These are phyloP conservation scores for Eulacestoma nigropectus DNA, from an alignment of 2,113 vertebrate species.

Conservation along the genomic window DNA sequence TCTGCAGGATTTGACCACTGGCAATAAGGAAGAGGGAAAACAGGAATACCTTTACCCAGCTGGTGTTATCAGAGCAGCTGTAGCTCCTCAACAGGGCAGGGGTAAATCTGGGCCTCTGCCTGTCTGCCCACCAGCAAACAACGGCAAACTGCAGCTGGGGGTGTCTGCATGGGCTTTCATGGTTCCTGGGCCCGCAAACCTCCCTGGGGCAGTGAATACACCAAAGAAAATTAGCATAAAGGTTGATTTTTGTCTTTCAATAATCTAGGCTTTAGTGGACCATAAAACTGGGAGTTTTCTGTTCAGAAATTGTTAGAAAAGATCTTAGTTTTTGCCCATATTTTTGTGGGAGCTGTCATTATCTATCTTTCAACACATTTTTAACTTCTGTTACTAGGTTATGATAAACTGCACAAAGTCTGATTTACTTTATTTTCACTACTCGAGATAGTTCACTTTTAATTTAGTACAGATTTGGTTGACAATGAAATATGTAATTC, in stretches of 20 bases:
- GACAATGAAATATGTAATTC: background rate
- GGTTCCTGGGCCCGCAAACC: background rate
- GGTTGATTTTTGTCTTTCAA: background rate
- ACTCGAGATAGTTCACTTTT: background rate
- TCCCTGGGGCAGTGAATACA: background rate
- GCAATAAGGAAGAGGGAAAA: background rate
- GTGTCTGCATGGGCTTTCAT: background rate
- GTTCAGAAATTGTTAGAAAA: background rate
- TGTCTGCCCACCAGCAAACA: background rate
- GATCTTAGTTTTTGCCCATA: fast-evolving
- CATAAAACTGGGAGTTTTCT: background rate
- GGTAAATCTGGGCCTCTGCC: background rate
- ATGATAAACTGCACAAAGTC: background rate
- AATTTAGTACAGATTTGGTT: background rate
- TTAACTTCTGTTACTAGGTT: background rate
- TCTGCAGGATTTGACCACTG: background rate
- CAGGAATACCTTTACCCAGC: fast-evolving
- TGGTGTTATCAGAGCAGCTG: background rate
- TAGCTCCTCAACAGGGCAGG: background rate
- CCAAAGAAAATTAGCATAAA: background rate
- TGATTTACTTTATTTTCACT: background rate
- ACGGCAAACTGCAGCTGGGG: fast-evolving
- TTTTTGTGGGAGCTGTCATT: background rate
- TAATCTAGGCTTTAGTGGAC: background rate
- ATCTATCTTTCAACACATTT: background rate